These are phyloP conservation scores for Micropoecilia bifurca DNA, from an alignment of 2,797 vertebrate species.

Conservation along the genomic window DNA sequence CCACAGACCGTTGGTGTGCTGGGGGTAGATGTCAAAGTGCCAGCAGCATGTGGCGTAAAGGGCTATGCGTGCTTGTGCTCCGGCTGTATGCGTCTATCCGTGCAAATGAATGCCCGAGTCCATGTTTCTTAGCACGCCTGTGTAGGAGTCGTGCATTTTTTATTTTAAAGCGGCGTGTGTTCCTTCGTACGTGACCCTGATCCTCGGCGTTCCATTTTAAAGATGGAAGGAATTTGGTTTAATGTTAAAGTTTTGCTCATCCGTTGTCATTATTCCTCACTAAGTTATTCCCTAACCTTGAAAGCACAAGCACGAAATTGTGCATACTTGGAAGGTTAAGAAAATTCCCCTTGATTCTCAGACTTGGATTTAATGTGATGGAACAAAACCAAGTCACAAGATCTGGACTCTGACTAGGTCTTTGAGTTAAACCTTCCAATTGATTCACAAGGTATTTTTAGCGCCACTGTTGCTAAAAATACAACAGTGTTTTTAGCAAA, in stretches of 20 bases:
- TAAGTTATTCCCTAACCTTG: conserved; percentile 13
- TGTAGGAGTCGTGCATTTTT: conserved; percentile 51
- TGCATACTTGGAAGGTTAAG: not conserved
- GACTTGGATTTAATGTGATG: not conserved
- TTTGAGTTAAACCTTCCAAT: not conserved
- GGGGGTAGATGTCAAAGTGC: conserved; percentile 75
- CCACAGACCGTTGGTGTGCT: conserved; percentile 69
- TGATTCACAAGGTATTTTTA: not conserved
- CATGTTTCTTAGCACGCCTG: conserved; percentile 38
- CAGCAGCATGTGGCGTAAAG: conserved; percentile 67
- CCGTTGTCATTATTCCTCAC: conserved; percentile 31
- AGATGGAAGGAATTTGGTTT: conserved; percentile 20
- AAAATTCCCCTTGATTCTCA: not conserved
- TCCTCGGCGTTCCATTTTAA: conserved; percentile 14
- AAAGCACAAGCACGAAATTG: not conserved
- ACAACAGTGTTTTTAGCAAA: no score
- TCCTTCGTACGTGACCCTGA: conserved; percentile 21
- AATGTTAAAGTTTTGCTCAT: conserved; percentile 27
- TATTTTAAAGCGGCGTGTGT: conserved; percentile 12
- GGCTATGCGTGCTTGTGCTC: conserved; percentile 50
- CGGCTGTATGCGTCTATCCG: conserved; percentile 40
- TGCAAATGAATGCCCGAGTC: conserved; percentile 39
- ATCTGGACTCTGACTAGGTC: not conserved
- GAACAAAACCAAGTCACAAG: not conserved
- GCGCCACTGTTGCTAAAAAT: not conserved